Base-by-base conservation (phyloP, 2,797 vertebrate species). In the Aulostomus chinensis region DNA sequence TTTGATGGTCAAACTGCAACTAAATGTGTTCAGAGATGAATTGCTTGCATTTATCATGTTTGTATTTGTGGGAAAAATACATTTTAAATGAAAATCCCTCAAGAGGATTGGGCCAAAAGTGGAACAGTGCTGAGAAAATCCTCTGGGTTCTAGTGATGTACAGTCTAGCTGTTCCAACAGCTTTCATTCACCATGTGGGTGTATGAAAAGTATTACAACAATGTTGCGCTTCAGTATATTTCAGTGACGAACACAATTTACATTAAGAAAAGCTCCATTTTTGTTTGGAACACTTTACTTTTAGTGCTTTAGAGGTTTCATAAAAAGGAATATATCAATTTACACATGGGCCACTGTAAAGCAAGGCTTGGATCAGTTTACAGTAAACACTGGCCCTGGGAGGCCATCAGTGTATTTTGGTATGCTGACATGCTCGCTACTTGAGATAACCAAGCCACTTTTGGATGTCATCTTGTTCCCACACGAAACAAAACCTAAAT, bases 71-170 rank as follows among this genome's bases (percentile, higher is more conserved):
- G 29, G 38, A 7, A 15, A 39, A 43, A 38, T 38, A 8, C 18
- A 13, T 51, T 63, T 30, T 21, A 25, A 53, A 29, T 29, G 9
- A 37, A 40, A 45, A 43, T 10, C 12, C 12, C 2, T 29, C 7
- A 20, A 53, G 33, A 39, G 47, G 59, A 53, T 69, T 57, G 40
- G 17, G 9, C 28, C 22, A 46, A 35, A 59, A 55, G 41, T 38
- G 41, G 46, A 70, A 21, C 67, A 45, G 62, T 26, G 20, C 16
- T 0, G 50, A 49, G 35, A 47, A 56, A 76, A 71, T 63, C 58
- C 58, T 63, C 53, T 52, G 30, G 13, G 25, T 33, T 49, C 2
- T 8, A 9, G 14, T 34, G 22, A 33, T 37, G 50, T 30, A 47
- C 58, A 51, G 12, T 16, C 47, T 21, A 49, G 3, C 25, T 38